Evolutionary conservation across 2,113 vertebrate genomes (phyloP), one percentile per base, ranked within the genome.

Genomic region (Cyprinodon variegatus): DNA sequence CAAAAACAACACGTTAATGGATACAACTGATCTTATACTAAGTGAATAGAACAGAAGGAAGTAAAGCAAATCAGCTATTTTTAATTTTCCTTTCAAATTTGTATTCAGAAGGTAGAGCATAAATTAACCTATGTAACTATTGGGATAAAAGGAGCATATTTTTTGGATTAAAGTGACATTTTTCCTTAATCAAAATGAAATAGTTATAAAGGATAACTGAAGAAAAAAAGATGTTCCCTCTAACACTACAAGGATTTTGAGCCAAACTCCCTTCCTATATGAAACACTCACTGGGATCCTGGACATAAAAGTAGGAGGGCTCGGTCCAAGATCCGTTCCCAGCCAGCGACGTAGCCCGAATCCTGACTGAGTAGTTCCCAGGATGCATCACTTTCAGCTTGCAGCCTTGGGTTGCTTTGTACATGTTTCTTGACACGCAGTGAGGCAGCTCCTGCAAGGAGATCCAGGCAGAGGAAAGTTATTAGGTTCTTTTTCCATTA

Each of bases 311-410:
- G 60, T 96, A 95, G 0, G 94, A 93, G 1, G 96, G 94, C 10
- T 98, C 95, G 0, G 98, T 99, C 97, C 97, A 99, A 0, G 98
- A 99, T 59, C 98, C 98, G 0, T 98, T 99, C 3, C 97, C 98
- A 0, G 98, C 96, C 88, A 99, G 91, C 0, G 98, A 99, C 0
- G 97, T 98, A 48, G 98, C 97, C 14, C 97, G 90, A 22, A 99
- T 88, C 0, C 95, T 91, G 39, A 98, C 95, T 0, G 96, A 96
- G 92, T 99, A 99, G 85, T 99, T 99, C 13, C 98, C 98, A 0
- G 97, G 95, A 4, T 95, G 94, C 65, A 98, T 94, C 3, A 96
- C 95, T 0, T 94, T 95, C 22, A 99, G 93, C 72, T 84, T 93
- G 81, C 95, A 96, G 82, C 97, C 97, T 0, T 70, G 85, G 3